Base-by-base conservation (phyloP, 2,888 invertebrate species). In the Bedellia somnulentella region DNA sequence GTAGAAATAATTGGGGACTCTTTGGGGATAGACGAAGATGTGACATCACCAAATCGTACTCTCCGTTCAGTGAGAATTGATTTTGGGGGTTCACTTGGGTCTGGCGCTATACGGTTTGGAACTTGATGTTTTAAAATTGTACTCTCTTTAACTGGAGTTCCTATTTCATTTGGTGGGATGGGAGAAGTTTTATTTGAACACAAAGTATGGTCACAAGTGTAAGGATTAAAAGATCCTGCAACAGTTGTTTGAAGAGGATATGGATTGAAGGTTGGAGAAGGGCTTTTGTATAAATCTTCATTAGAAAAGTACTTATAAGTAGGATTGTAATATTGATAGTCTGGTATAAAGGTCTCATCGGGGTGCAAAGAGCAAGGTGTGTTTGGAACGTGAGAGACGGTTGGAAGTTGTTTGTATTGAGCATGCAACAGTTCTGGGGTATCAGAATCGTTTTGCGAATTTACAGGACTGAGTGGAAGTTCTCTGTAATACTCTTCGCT, bases 11-110 rank as follows among this genome's bases (percentile, higher is more conserved):
- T 52, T 47, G 60, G 57, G 52, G 58, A 46, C 49, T 40, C 52
- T 53, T 68, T 66, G 39, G 47, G 47, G 41, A 66, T 64, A 33
- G 58, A 51, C 47, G 68, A 59, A 52, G 60, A 61, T 43, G 57
- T 61, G 62, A 63, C 66, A 39, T 67, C 67, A 49, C 70, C 66
- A 52, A 76, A 76, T 51, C 46, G 76, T 38, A 76, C 76, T 63
- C 70, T 68, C 58, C 70, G 73, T 43, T 73, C 76, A 49, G 66
- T 64, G 37, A 63, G 64, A 49, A 58, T 58, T 57, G 53, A 64
- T 58, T 55, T 64, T 43, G 57, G 47, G 42, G 47, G 46, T 47
- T 59, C 57, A 46, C 47, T 47, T 43, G 44, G 44, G 47, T 50
- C 41, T 44, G 42, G 32, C 56, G 53, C 38, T 33, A 47, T 45